phyloP scores from a whole-genome alignment of 1,140 invertebrate species.

The Oscheius sp. region DNA sequence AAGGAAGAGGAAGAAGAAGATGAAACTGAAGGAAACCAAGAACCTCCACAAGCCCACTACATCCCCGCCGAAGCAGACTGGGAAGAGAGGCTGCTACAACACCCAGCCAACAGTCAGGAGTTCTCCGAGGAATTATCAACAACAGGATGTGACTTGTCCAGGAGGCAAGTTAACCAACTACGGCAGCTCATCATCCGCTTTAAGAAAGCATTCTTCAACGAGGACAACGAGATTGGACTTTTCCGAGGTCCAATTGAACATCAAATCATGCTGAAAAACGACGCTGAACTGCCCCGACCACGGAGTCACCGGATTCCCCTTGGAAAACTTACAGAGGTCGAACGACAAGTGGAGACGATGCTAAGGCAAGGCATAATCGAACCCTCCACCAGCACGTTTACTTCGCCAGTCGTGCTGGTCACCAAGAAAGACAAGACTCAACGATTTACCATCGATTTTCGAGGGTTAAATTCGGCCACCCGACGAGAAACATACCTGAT shows the following conservation, averaged over 20 bases:
- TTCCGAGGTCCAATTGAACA: neutral
- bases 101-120: too few species aligned
- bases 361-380: conserved; percentile 32
- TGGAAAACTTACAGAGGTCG: conserved; percentile 27
- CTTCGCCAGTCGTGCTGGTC: conserved; percentile 31
- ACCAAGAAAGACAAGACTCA: conserved; percentile 25
- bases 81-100: neutral
- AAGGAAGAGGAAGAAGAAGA: neutral
- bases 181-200: neutral
- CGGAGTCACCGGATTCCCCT: conserved; percentile 16
- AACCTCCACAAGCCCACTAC: too few species aligned
- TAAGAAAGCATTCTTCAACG: neutral
- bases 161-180: neutral
- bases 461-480: neutral
- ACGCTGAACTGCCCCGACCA: too few species aligned
- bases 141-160: neutral
- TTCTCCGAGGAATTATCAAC: neutral
- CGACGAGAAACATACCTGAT: conserved; percentile 2
- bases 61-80: neutral
- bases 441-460: conserved; percentile 38
- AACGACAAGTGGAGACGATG: conserved; percentile 39
- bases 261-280: neutral
- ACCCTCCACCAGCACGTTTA: conserved; percentile 21
- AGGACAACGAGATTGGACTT: neutral
- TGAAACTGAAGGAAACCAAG: too few species aligned